These are phyloP conservation scores for Thamnaconus septentrionalis DNA, from an alignment of 2,113 vertebrate species.

Conservation along the genomic window DNA sequence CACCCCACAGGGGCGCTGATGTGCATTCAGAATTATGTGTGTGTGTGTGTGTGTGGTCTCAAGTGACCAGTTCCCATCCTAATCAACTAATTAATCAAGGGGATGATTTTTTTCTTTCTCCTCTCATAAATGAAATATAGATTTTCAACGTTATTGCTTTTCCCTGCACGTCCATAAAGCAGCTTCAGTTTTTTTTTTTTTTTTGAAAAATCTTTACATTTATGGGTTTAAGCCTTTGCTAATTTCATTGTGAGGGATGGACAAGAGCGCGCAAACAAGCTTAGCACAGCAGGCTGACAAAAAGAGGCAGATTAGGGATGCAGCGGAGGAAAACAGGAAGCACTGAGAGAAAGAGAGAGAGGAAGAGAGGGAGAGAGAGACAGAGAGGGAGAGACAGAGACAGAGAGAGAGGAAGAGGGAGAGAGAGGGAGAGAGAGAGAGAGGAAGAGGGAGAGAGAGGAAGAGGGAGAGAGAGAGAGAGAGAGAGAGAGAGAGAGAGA, in stretches of 20 bases:
- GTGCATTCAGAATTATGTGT: too few species aligned
- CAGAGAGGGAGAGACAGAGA: too few species aligned
- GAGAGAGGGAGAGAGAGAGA: too few species aligned
- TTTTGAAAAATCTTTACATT: slow-evolving; percentile 48
- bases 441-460: too few species aligned
- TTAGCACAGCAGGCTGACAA: slow-evolving; percentile 51
- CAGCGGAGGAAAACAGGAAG: slow-evolving; percentile 18
- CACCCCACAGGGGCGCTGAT: too few species aligned
- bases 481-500: too few species aligned
- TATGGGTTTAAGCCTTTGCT: slow-evolving; percentile 41
- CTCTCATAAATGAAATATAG: too few species aligned
- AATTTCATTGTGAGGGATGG: slow-evolving; percentile 37
- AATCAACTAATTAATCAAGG: slow-evolving; percentile 41
- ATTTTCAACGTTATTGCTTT: slow-evolving; percentile 32
- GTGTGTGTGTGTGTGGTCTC: slow-evolving; percentile 1
- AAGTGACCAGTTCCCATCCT: slow-evolving; percentile 7
- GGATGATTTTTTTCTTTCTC: slow-evolving; percentile 16
- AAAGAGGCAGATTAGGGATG: slow-evolving; percentile 37
- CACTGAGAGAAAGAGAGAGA: background rate
- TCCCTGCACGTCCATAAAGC: slow-evolving; percentile 15
- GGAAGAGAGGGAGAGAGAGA: too few species aligned
- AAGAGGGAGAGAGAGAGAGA: too few species aligned
- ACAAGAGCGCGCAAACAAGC: slow-evolving; percentile 31
- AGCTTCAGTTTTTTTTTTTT: background rate
- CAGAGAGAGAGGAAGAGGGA: too few species aligned